Evolutionary conservation across 2,888 invertebrate genomes (phyloP).

Genomic region (Germaria angustata): DNA sequence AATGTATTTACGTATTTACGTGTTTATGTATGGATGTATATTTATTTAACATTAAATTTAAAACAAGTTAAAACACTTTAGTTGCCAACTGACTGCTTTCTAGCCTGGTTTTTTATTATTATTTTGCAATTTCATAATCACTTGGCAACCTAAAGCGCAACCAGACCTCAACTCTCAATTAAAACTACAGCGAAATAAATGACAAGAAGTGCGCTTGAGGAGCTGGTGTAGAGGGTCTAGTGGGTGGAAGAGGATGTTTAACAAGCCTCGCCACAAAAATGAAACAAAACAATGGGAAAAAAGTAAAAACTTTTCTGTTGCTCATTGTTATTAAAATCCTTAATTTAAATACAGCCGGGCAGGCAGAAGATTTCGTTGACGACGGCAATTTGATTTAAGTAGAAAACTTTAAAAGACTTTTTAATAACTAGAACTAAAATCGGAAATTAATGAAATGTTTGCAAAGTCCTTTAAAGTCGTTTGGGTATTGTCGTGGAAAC

Average conservation of each 20-base stretch:
- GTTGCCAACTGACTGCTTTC: slow-evolving; percentile 16
- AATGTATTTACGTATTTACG: no score
- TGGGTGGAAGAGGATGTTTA: not conserved
- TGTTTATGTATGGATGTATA: no score
- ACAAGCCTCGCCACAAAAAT: slow-evolving; percentile 15
- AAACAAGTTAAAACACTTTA: slow-evolving; percentile 20
- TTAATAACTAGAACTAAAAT: not conserved
- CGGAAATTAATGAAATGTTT: no score
- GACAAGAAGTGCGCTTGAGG: not conserved
- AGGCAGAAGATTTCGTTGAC: not conserved
- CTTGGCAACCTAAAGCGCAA: no score
- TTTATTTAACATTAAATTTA: slow-evolving; percentile 13
- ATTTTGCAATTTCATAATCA: slow-evolving; percentile 11
- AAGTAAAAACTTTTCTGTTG: slow-evolving; percentile 13
- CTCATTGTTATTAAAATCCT: not conserved
- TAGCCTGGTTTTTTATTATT: slow-evolving; percentile 16
- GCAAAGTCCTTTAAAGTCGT: no score
- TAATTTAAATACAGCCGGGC: not conserved
- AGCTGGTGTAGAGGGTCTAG: not conserved
- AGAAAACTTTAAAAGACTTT: slow-evolving; percentile 17
- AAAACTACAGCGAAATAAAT: slow-evolving; percentile 17
- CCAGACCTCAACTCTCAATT: slow-evolving; percentile 23
- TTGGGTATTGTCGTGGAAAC: no score
- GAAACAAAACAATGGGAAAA: slow-evolving; percentile 29
- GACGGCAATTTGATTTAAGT: not conserved